These are phyloP conservation scores for Theodoxus fluviatilis DNA, from an alignment of 2,888 invertebrate genomes.

Conservation along the genomic window DNA sequence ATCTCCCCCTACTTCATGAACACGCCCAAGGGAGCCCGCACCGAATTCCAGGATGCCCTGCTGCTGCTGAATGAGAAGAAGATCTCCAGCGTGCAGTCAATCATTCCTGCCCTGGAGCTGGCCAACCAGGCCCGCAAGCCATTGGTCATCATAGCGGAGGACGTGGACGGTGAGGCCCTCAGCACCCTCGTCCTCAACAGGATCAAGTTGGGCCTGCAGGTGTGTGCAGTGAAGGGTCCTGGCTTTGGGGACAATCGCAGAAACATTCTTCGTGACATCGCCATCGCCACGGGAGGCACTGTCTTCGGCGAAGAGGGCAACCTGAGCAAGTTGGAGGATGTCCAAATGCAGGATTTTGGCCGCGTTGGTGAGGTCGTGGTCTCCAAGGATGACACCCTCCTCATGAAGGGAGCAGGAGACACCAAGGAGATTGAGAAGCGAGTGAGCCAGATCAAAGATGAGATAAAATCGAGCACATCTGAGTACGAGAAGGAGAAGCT, in stretches of 20 bases:
- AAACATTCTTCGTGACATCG: constrained; percentile 90
- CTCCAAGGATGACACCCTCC: constrained; percentile 91
- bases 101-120: constrained; percentile 95
- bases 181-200: constrained; percentile 92
- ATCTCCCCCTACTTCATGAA: constrained; percentile 99
- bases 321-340: constrained; percentile 87
- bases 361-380: constrained; percentile 87
- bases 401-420: constrained; percentile 84
- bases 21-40: constrained; percentile 95
- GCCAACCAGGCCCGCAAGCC: constrained; percentile 93
- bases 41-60: constrained; percentile 96
- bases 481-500: constrained; percentile 97
- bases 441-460: constrained; percentile 84
- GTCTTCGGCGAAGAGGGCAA: constrained; percentile 95
- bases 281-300: constrained; percentile 88
- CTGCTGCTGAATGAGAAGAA: constrained; percentile 96
- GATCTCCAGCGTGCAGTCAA: constrained; percentile 93
- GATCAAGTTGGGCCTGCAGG: constrained; percentile 90
- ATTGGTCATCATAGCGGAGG: constrained; percentile 92
- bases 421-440: constrained; percentile 82
- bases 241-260: constrained; percentile 97
- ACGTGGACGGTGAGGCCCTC: constrained; percentile 93
- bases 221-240: constrained; percentile 94
- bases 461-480: constrained; percentile 85
- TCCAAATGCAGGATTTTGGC: constrained; percentile 80